A percentile compares a stretch with the other conserved stretches of the same genome.
phyloP scores from a whole-genome alignment of 1,140 invertebrate species.

The Drosophila mayri region DNA sequence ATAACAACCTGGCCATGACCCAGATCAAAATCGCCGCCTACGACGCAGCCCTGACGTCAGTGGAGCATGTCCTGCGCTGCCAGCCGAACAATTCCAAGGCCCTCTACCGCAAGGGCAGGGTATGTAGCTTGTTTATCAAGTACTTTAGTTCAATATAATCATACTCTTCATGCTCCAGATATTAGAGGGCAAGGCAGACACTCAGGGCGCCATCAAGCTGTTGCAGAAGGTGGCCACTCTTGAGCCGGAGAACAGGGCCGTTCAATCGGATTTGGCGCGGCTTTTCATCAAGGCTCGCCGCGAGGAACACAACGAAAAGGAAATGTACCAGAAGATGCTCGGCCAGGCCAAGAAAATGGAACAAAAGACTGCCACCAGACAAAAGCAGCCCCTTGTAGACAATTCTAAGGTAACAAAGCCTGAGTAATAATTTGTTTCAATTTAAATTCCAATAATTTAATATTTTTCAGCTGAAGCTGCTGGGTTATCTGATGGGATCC shows the following conservation, averaged over 20 bases:
- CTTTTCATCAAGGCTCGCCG: conserved; percentile 87
- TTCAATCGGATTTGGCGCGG: conserved; percentile 87
- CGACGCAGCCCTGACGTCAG: conserved; percentile 92
- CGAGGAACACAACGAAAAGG: conserved; percentile 87
- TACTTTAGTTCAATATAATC: neutral
- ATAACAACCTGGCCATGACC: conserved; percentile 95
- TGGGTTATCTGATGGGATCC: conserved; percentile 87
- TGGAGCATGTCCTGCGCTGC: conserved; percentile 91
- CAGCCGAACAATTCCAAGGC: conserved; percentile 96
- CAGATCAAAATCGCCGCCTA: conserved; percentile 94
- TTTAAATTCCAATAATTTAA: neutral
- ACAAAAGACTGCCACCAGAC: conserved; percentile 71
- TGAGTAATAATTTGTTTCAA: neutral
- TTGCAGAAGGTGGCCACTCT: conserved; percentile 87
- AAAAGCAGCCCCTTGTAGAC: conserved; percentile 71
- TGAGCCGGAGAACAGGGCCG: conserved; percentile 87
- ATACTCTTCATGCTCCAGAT: conserved; percentile 85
- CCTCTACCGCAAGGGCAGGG: conserved; percentile 93
- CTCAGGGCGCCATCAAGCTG: conserved; percentile 87
- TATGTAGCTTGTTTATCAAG: conserved; percentile 42
- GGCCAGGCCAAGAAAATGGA: conserved; percentile 85
- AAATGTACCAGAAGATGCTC: conserved; percentile 89
- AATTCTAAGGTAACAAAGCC: conserved; percentile 66
- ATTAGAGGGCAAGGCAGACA: conserved; percentile 87
- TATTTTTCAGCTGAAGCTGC: conserved; percentile 86